Base-by-base conservation (phyloP, 2,113 vertebrate species). In the Seriola aureovittata region DNA sequence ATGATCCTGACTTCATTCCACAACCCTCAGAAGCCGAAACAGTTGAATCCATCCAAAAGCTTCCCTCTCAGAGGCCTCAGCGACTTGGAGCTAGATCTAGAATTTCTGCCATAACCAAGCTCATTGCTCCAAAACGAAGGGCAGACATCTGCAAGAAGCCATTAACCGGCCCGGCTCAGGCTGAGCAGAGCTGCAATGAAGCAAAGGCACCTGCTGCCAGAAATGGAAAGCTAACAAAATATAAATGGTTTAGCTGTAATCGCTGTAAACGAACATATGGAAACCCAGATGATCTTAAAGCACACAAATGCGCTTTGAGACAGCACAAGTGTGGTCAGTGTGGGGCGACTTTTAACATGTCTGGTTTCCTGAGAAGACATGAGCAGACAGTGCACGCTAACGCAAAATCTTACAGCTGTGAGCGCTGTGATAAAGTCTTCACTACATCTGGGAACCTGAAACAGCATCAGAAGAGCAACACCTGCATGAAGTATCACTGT, bases 401-500 rank as follows among this genome's bases (percentile, higher is more conserved):
- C 4, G 46, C 82, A 1, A 90, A 84, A 36, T 88, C 92, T 0
- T 90, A 86, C 85, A 86, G 68, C 80, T 96, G 95, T 13, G 91
- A 93, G 0, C 83, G 82, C 75, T 96, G 95, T 1, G 80, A 77
- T 0, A 95, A 94, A 80, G 89, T 62, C 55, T 96, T 95, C 87
- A 78, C 86, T 0, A 89, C 92, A 0, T 54, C 91, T 0, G 78
- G 80, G 0, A 94, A 93, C 59, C 90, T 96, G 0, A 93, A 94
- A n/a, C 93, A 93, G 34, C 95, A 96, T 42, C 94, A 93, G 87
- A 93, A 93, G 68, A 90, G 71, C 12, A 92, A 95, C 40, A 78
- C 75, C 0, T 95, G 93, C 14, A 82, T 86, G 74, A 91, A 91
- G 76, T 89, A 92, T 3, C 92, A 92, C 78, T 90, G 84, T 66